A percentile compares a stretch with the other conserved stretches of the same genome.
Conservation (phyloP, 1,140 invertebrate species). For the Brachionus rubens region DNA sequence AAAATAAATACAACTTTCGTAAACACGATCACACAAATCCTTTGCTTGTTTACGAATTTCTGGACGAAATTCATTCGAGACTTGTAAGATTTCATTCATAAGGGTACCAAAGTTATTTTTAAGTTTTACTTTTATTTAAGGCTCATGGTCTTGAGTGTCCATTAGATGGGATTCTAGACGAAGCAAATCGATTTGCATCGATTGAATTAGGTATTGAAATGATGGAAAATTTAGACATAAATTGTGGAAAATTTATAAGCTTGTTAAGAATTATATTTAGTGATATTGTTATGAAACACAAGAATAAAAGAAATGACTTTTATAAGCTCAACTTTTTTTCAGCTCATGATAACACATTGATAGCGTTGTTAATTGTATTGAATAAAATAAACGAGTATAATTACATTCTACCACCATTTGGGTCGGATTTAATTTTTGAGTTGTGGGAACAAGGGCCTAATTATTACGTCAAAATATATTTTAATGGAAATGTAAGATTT, state of each 20-base stretch:
- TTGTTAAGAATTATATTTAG: not conserved
- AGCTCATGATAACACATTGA: slow-evolving; percentile 42
- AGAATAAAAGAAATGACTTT: slow-evolving; percentile 24
- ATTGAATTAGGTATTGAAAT: slow-evolving; percentile 24
- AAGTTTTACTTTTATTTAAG: not conserved
- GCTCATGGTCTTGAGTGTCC: not conserved
- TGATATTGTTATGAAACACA: slow-evolving; percentile 7
- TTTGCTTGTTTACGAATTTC: slow-evolving; percentile 22
- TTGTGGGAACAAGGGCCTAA: slow-evolving; percentile 8
- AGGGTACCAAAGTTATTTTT: not conserved
- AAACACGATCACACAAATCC: not conserved
- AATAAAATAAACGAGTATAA: not conserved
- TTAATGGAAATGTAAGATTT: slow-evolving; percentile 4
- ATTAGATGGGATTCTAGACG: not conserved
- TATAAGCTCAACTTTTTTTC: slow-evolving; percentile 42
- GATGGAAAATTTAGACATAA: slow-evolving; percentile 20
- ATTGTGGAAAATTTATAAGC: slow-evolving; percentile 24
- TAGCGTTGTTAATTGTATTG: not conserved
- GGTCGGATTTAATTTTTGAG: not conserved
- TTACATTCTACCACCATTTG: not conserved
- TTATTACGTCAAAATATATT: slow-evolving; percentile 8
- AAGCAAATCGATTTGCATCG: slow-evolving; percentile 11
- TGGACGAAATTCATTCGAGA: slow-evolving; percentile 36
- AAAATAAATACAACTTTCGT: slow-evolving; percentile 14
- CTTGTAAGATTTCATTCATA: slow-evolving; percentile 1